Percentiles rank a stretch among this genome's conserved stretches.
phyloP scores from a whole-genome alignment of 2,113 vertebrate genomes.

The Gila orcuttii region DNA sequence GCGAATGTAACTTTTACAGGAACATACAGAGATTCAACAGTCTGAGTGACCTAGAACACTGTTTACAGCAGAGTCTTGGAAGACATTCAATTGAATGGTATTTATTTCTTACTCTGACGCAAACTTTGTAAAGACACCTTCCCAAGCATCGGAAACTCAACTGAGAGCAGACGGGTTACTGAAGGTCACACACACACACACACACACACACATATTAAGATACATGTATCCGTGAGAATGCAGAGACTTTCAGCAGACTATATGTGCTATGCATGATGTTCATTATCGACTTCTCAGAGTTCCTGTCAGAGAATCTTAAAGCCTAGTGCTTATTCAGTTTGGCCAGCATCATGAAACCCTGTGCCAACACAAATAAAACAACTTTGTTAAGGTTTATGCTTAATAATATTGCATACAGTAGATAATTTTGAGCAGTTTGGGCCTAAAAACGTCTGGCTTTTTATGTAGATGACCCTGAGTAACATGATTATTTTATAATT shows the following conservation, averaged over 20 bases:
- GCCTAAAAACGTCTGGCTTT: neutral
- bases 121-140: slow-evolving; percentile 11
- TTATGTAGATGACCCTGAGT: neutral
- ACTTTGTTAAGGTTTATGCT: neutral
- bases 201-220: neutral
- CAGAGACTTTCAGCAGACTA: neutral
- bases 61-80: neutral
- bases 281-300: slow-evolving; percentile 63
- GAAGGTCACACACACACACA: neutral
- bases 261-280: slow-evolving; percentile 55
- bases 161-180: neutral
- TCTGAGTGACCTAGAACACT: neutral
- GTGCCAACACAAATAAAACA: neutral
- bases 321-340: neutral
- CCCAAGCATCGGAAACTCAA: neutral
- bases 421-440: neutral
- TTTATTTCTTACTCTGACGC: slow-evolving; percentile 27
- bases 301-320: slow-evolving; percentile 65
- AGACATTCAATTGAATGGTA: neutral
- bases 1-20: neutral
- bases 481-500: neutral
- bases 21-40: neutral
- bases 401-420: neutral
- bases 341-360: neutral
- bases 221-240: slow-evolving; percentile 4